These are phyloP conservation scores for Eurypyga helias DNA, from an alignment of 2,113 vertebrate genomes.

Conservation along the genomic window DNA sequence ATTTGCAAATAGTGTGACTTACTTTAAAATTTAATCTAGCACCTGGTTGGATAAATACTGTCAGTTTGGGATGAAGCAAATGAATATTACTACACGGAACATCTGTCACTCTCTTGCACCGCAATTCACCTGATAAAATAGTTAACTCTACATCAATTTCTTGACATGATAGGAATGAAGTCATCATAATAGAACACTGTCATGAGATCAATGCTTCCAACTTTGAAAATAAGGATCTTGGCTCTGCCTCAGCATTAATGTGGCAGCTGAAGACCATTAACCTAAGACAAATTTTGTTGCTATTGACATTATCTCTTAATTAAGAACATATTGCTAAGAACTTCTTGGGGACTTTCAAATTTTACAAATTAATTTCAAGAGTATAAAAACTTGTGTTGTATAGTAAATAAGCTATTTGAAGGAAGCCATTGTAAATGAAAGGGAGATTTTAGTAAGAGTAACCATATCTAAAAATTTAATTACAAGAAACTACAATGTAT, in stretches of 20 bases:
- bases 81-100: not conserved
- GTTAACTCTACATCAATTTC: conserved; percentile 47
- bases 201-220: conserved; percentile 56
- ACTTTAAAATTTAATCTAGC: conserved; percentile 19
- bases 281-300: conserved; percentile 65
- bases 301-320: conserved; percentile 59
- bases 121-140: conserved; percentile 19
- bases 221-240: conserved; percentile 72
- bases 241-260: conserved; percentile 69
- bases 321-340: not conserved
- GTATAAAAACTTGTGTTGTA: not conserved
- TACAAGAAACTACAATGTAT: not conserved
- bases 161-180: conserved; percentile 54
- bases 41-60: conserved; percentile 28
- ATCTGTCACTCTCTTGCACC: conserved; percentile 8
- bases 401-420: not conserved
- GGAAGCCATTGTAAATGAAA: not conserved
- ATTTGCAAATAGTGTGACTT: not conserved
- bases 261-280: conserved; percentile 71
- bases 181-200: conserved; percentile 52
- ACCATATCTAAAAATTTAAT: not conserved
- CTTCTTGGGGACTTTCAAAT: not conserved
- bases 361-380: not conserved
- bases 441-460: not conserved
- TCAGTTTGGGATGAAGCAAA: not conserved